These are phyloP conservation scores for Pteropus alecto DNA, from an alignment of 2,113 vertebrate species.

Conservation along the genomic window DNA sequence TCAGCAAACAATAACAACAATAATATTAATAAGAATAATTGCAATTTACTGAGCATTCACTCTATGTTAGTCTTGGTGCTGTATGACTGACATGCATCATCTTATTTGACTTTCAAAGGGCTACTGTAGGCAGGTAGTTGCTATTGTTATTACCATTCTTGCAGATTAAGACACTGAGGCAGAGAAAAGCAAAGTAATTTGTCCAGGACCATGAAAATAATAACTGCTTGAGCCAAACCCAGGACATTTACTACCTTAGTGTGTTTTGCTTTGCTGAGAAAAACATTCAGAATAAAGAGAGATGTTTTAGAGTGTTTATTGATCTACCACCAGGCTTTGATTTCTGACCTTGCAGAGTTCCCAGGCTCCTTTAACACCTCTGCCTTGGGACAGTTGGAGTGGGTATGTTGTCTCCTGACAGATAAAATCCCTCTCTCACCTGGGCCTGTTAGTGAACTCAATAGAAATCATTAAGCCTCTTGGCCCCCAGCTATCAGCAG, in stretches of 20 bases:
- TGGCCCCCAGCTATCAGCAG: background rate
- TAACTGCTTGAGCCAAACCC: background rate
- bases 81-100: background rate
- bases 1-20: background rate
- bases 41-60: background rate
- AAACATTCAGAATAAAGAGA: background rate
- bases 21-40: background rate
- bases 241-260: background rate
- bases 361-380: background rate
- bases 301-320: constrained; percentile 11
- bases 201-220: background rate
- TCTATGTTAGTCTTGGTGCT: background rate
- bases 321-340: background rate
- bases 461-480: constrained; percentile 16
- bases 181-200: constrained; percentile 23
- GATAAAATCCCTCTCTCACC: background rate
- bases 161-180: background rate
- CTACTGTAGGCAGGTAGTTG: background rate
- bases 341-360: background rate
- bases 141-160: background rate
- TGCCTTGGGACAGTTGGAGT: background rate
- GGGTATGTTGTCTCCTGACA: background rate
- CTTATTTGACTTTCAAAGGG: background rate
- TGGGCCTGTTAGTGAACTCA: background rate
- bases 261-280: background rate